Conservation (phyloP, 2,797 vertebrate genomes). For the Perodicticus potto region DNA sequence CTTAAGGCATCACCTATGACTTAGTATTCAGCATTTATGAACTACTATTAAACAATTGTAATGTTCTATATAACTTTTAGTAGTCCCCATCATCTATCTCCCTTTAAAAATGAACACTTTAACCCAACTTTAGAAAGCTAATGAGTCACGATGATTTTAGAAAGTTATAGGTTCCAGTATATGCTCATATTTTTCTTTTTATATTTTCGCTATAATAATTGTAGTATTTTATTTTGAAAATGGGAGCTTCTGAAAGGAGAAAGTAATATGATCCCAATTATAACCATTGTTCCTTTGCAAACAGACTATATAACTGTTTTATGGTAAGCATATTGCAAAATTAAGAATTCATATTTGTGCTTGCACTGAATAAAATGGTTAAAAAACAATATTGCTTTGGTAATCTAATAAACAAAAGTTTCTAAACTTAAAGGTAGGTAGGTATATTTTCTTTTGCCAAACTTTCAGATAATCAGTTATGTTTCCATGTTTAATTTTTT, state of each 20-base stretch:
- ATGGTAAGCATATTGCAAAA: neutral
- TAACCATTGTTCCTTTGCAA: neutral
- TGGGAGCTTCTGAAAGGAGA: conserved; percentile 2
- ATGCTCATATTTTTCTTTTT: conserved; percentile 5
- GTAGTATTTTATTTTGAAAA: conserved; percentile 54
- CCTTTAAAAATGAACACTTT: conserved; percentile 9
- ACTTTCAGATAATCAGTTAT: neutral
- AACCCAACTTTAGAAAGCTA: neutral
- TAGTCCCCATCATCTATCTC: neutral
- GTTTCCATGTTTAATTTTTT: neutral
- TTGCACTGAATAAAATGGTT: neutral
- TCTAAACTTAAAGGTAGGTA: neutral
- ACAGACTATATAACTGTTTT: neutral
- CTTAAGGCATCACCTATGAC: neutral
- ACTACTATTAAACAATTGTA: neutral
- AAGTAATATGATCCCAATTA: neutral
- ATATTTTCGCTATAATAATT: neutral
- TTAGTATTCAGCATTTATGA: neutral
- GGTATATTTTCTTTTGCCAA: neutral
- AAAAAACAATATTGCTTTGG: conserved; percentile 8
- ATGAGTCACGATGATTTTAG: neutral
- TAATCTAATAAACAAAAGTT: neutral
- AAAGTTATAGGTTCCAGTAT: neutral
- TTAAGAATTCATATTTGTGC: conserved; percentile 41
- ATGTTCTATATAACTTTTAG: neutral